Evolutionary conservation across 2,113 vertebrate genomes (phyloP).

Genomic region (Rhynchopsitta pachyrhyncha): DNA sequence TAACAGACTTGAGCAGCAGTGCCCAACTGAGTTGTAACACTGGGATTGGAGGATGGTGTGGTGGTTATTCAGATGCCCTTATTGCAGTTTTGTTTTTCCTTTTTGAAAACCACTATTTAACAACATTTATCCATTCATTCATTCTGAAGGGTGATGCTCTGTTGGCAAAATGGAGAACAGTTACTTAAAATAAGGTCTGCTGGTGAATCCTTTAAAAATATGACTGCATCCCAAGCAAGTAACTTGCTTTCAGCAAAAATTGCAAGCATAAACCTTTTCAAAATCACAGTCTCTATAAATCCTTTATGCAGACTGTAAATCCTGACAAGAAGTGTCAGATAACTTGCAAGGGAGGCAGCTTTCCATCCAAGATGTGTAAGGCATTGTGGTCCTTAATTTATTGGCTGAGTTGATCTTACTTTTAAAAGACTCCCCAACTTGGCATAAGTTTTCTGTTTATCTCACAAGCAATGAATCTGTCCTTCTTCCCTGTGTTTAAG

Average conservation of each 20-base stretch:
- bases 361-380: conserved; percentile 16
- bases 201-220: neutral
- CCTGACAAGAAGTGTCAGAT: conserved; percentile 53
- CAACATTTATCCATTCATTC: neutral
- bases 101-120: neutral
- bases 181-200: neutral
- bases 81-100: neutral
- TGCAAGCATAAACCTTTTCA: conserved; percentile 1
- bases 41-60: neutral
- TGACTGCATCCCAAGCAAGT: neutral
- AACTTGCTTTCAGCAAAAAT: neutral
- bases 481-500: neutral
- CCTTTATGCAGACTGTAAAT: conserved; percentile 19
- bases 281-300: conserved; percentile 49
- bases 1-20: neutral
- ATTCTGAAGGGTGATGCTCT: neutral
- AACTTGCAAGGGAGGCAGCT: conserved; percentile 23
- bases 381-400: conserved; percentile 61
- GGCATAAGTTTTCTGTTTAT: conserved; percentile 32
- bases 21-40: neutral
- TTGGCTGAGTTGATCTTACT: conserved; percentile 58
- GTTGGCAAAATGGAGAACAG: neutral
- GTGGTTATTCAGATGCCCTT: neutral
- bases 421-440: conserved; percentile 43
- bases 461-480: neutral